Conservation (phyloP, 2,888 invertebrate genomes). For the Melanophora roralis region DNA sequence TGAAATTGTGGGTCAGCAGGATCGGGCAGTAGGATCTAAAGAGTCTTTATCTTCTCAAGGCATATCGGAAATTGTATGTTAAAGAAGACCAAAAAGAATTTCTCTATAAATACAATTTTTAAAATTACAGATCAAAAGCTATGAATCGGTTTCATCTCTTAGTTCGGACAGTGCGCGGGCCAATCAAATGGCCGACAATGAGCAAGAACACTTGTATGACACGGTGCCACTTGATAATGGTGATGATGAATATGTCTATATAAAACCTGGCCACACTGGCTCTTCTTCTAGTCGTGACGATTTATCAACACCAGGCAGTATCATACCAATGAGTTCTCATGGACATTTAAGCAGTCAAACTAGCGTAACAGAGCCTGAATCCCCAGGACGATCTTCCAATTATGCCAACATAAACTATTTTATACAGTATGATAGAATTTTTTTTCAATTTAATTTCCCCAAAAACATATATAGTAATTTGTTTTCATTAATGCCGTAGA, state of each 20-base stretch:
- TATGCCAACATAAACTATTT: slow-evolving; percentile 96
- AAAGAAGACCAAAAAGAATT: too few species aligned
- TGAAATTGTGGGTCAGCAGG: slow-evolving; percentile 64
- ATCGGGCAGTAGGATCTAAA: slow-evolving; percentile 76
- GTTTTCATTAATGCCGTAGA: slow-evolving; percentile 64
- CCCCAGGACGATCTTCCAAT: slow-evolving; percentile 88
- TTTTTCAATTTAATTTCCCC: too few species aligned
- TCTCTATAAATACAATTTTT: too few species aligned
- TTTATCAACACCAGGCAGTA: slow-evolving; percentile 80
- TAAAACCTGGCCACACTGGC: slow-evolving; percentile 82
- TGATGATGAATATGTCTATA: slow-evolving; percentile 86
- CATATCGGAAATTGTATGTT: slow-evolving; percentile 75
- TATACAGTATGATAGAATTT: slow-evolving; percentile 83
- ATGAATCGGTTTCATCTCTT: slow-evolving; percentile 82
- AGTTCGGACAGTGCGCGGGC: slow-evolving; percentile 80
- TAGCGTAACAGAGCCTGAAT: slow-evolving; percentile 82
- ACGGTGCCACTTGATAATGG: slow-evolving; percentile 83
- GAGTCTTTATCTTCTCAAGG: slow-evolving; percentile 77
- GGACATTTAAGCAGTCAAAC: slow-evolving; percentile 77
- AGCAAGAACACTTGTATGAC: slow-evolving; percentile 85
- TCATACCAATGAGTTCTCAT: slow-evolving; percentile 78
- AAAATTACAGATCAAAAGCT: slow-evolving; percentile 78
- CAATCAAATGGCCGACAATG: slow-evolving; percentile 73
- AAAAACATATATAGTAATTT: too few species aligned
- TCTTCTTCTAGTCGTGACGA: slow-evolving; percentile 84